These are phyloP conservation scores for Loriculus beryllinus DNA, from an alignment of 2,797 vertebrate genomes.

Conservation along the genomic window DNA sequence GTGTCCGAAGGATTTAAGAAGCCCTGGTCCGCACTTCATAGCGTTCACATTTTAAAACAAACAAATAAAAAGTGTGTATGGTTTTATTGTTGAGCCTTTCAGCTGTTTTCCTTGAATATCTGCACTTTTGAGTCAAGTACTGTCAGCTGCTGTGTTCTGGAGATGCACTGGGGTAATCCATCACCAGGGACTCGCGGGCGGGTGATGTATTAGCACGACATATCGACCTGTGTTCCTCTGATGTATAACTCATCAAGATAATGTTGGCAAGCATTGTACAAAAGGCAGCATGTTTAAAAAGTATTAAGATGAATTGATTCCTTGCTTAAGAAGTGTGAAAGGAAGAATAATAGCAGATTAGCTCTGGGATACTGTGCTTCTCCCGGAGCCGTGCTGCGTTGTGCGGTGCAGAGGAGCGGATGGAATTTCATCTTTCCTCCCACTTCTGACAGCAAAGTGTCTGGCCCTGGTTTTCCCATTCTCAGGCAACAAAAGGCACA, in stretches of 20 bases:
- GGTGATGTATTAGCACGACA: constrained; percentile 8
- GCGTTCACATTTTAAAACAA: constrained; percentile 30
- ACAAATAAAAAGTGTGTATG: constrained; percentile 3
- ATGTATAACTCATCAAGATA: constrained; percentile 68
- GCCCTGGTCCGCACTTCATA: neutral
- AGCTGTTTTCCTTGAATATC: constrained; percentile 24
- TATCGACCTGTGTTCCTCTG: constrained; percentile 27
- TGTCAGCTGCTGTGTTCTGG: constrained; percentile 32
- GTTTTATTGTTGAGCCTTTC: neutral
- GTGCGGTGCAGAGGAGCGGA: neutral
- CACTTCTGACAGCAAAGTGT: neutral
- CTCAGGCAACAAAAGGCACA: neutral
- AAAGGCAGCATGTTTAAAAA: constrained; percentile 56
- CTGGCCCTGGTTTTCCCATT: constrained; percentile 20
- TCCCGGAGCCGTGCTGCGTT: neutral
- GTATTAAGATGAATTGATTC: constrained; percentile 56
- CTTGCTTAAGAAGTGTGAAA: constrained; percentile 53
- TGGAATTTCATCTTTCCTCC: constrained; percentile 25
- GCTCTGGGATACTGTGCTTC: neutral
- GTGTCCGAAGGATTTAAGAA: constrained; percentile 1
- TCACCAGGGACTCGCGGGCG: neutral
- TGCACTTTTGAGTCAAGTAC: neutral
- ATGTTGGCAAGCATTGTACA: constrained; percentile 55
- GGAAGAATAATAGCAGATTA: constrained; percentile 54
- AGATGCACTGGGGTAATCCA: neutral